phyloP scores from a whole-genome alignment of 2,888 invertebrate genomes.

The Rotaria magnacalcarata region DNA sequence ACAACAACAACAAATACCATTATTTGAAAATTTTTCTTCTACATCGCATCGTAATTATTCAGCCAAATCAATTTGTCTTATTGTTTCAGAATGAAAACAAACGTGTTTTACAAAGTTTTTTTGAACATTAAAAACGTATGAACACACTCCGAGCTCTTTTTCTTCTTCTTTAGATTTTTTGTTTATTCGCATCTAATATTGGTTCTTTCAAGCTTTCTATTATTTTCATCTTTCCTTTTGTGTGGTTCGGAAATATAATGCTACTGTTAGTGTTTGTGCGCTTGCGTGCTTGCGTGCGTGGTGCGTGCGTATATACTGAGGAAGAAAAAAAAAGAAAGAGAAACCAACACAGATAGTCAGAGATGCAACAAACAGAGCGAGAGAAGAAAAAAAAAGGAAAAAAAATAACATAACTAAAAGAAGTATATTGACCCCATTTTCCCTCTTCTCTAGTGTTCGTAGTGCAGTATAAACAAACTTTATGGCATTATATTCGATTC shows the following conservation, averaged over 20 bases:
- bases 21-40: too few species aligned
- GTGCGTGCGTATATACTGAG: background rate
- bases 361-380: background rate
- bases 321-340: background rate
- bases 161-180: background rate
- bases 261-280: background rate
- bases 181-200: background rate
- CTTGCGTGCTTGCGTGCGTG: background rate
- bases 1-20: too few species aligned
- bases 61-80: background rate
- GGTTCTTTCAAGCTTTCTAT: background rate
- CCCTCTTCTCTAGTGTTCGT: background rate
- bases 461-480: background rate
- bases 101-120: background rate
- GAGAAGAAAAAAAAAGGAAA: background rate
- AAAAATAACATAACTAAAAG: background rate
- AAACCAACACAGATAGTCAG: background rate
- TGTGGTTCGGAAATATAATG: background rate
- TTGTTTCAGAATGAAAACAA: background rate
- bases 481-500: background rate
- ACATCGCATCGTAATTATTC: background rate
- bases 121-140: background rate
- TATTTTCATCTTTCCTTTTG: background rate
- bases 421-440: background rate
- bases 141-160: background rate